phyloP scores from a whole-genome alignment of 2,797 vertebrate species.

The Holocentrus rufus region DNA sequence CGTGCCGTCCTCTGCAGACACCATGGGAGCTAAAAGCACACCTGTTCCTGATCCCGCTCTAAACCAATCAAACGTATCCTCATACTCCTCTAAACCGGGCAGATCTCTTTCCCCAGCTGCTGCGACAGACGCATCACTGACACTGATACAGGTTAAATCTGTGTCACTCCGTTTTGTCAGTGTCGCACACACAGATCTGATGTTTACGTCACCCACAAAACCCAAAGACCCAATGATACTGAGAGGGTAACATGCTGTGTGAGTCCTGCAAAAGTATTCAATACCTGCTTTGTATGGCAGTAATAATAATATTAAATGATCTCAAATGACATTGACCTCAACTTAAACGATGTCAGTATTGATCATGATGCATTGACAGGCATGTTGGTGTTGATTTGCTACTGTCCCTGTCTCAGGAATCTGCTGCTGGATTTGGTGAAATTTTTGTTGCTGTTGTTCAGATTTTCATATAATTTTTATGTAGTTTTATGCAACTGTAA shows the following conservation, averaged over 20 bases:
- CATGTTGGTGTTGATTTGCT: no score
- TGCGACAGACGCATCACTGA: conserved; percentile 8
- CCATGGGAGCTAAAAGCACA: conserved; percentile 1
- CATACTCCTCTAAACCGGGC: conserved; percentile 27
- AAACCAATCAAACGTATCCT: conserved; percentile 49
- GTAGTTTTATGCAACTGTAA: background rate
- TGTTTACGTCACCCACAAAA: background rate
- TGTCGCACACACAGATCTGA: background rate
- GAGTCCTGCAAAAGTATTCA: no score
- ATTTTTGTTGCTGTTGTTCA: no score
- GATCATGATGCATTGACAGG: no score
- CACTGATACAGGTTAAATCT: background rate
- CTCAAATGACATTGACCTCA: background rate
- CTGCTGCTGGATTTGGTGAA: no score
- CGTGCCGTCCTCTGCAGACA: conserved; percentile 18
- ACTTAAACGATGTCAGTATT: background rate
- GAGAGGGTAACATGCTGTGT: background rate
- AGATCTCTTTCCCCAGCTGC: conserved; percentile 17
- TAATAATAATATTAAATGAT: background rate
- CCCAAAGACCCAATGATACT: no score
- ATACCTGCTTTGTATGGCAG: background rate
- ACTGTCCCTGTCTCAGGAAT: no score
- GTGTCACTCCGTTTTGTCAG: background rate
- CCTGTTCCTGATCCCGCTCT: conserved; percentile 29
- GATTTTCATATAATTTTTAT: no score